Percentiles rank a stretch among this genome's conserved stretches.
These are phyloP conservation scores for Trachelus iudaicus DNA, from an alignment of 2,888 invertebrate species.

Conservation along the genomic window DNA sequence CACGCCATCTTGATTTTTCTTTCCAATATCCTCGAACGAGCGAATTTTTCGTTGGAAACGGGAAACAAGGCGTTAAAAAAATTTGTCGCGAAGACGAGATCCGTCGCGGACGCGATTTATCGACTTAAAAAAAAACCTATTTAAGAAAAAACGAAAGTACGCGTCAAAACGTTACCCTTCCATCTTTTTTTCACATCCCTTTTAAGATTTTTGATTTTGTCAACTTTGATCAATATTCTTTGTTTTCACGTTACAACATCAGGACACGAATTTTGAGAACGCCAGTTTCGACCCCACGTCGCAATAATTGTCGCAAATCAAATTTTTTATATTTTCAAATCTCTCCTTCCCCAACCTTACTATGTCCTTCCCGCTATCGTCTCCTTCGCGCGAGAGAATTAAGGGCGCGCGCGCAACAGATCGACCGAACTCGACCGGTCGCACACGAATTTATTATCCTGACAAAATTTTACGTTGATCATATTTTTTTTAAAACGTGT, in stretches of 20 bases:
- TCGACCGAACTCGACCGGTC: background rate
- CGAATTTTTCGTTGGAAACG: background rate
- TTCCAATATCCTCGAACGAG: background rate
- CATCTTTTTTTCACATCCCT: background rate
- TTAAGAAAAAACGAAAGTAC: background rate
- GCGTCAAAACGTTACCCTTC: background rate
- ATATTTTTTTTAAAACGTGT: background rate
- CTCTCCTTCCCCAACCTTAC: background rate
- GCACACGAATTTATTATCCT: background rate
- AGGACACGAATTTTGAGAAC: background rate
- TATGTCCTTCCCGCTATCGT: background rate
- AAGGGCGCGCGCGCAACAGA: background rate
- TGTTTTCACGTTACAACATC: background rate
- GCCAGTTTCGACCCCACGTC: background rate
- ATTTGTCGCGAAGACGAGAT: background rate
- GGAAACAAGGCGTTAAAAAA: background rate
- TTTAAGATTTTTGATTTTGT: conserved; percentile 15
- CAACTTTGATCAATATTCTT: conserved; percentile 15
- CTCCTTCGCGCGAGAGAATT: background rate
- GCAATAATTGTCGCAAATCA: background rate
- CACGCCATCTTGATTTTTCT: background rate
- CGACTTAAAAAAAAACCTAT: background rate
- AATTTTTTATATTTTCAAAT: too few relatives aligned
- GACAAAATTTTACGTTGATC: background rate
- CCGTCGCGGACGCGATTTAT: background rate